Base-by-base conservation (phyloP, 2,113 vertebrate genomes). In the Gadus macrocephalus region DNA sequence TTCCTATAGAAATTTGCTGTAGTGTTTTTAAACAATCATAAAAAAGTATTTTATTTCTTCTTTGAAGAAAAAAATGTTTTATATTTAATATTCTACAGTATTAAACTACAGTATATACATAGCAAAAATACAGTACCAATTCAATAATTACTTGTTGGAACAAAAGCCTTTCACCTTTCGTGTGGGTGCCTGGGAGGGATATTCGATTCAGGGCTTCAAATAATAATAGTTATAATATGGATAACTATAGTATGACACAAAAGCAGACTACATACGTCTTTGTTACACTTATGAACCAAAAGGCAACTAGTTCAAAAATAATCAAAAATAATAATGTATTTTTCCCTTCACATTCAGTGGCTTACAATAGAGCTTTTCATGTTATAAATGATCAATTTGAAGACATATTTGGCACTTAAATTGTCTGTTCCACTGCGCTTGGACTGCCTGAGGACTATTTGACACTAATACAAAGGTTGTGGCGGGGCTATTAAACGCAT, bases 41-140 rank as follows among this genome's bases (percentile, higher is more conserved):
- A 89, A 94, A 96, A 95, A 94, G 94, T 91, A 94, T 81, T 93
- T 75, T 76, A 69, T 8, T 67, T 1, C 74, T 31, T 56, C 16
- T 70, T 59, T 80, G 67, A 78, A 74, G 82, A 86, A 88, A 74
- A 84, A 86, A 88, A 87, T 56, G 67, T 78, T 74, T 78, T 81
- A 87, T 86, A 78, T 71, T 25, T 64, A 27, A 77, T 49, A 75
- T 84, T 80, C 38, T 84, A 76, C 28, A 74, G 75, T 82, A 74
- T 78, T 79, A 68, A 71, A 71, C 66, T 78, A 70, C 61, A 76
- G 61, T 72, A 85, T 76, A 35, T 83, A 83, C 78, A 87, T 42
- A 56, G 31, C 72, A 27, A 63, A 78, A 77, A 61, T 71, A 77
- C 70, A 82, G 73, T 87, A 82, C 73, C 31, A 78, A 69, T 69